Evolutionary conservation across 1,140 invertebrate species (phyloP).

Genomic region (Drosophila littoralis): DNA sequence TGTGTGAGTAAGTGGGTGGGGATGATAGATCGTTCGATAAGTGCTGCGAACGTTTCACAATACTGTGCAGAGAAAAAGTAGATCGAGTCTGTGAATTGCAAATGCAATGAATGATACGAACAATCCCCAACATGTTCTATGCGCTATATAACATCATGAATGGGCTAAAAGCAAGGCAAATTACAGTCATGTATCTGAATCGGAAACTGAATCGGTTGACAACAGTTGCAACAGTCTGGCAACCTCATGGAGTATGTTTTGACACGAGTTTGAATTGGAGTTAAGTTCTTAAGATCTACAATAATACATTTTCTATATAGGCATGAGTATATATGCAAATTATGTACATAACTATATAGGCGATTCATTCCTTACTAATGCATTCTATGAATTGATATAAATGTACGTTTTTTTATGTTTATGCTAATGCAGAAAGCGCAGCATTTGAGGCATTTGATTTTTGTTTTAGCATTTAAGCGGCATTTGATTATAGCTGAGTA

Average conservation of each 20-base stretch:
- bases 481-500: neutral
- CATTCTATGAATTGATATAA: neutral
- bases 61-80: conserved; percentile 19
- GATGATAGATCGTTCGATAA: neutral
- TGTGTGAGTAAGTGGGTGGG: neutral
- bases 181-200: no score
- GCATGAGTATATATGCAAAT: neutral
- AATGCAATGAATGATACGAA: neutral
- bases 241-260: neutral
- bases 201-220: neutral
- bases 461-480: neutral
- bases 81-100: conserved; percentile 1
- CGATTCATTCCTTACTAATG: conserved; percentile 4
- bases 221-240: neutral
- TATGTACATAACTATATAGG: conserved; percentile 4
- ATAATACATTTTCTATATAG: neutral
- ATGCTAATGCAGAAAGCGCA: conserved; percentile 4
- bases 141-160: neutral
- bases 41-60: conserved; percentile 33
- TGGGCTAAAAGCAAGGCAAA: neutral
- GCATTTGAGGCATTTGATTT: conserved; percentile 1
- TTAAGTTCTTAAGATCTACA: conserved; percentile 2
- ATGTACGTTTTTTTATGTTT: neutral
- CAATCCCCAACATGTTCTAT: neutral
- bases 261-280: neutral